Evolutionary conservation across 1,140 invertebrate species (phyloP).

Genomic region (Phymastichus coffea): DNA sequence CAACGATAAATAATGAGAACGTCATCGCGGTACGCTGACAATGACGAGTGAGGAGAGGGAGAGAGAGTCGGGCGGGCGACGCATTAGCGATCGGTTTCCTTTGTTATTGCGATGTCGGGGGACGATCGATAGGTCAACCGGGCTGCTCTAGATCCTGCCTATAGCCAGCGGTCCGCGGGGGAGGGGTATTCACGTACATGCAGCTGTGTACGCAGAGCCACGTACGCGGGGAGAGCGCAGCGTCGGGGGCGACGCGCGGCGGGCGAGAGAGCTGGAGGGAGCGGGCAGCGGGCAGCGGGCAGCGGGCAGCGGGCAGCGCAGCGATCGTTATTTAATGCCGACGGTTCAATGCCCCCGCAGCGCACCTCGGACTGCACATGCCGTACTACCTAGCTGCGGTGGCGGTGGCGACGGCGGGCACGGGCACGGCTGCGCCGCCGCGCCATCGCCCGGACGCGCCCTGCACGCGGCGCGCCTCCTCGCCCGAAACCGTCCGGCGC

Average conservation of each 20-base stretch:
- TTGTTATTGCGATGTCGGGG: too few relatives aligned
- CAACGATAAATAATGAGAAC: too few relatives aligned
- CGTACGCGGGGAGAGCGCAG: background rate
- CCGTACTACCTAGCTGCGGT: slow-evolving; percentile 23
- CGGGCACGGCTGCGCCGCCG: too few relatives aligned
- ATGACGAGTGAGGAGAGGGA: too few relatives aligned
- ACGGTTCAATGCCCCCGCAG: slow-evolving; percentile 29
- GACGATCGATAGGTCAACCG: too few relatives aligned
- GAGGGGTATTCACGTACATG: background rate
- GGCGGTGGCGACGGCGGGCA: slow-evolving; percentile 29
- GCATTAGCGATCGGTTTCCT: too few relatives aligned
- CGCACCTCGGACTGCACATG: slow-evolving; percentile 35
- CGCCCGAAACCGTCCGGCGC: slow-evolving; percentile 40
- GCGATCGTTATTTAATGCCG: too few relatives aligned
- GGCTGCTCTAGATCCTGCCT: too few relatives aligned
- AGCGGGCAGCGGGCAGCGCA: background rate
- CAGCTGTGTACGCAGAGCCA: background rate
- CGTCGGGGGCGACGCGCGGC: background rate
- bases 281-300: background rate
- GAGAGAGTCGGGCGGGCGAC: too few relatives aligned
- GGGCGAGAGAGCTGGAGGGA: background rate
- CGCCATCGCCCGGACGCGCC: slow-evolving; percentile 43
- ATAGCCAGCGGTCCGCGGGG: too few relatives aligned
- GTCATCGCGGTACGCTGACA: too few relatives aligned
- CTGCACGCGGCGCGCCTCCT: slow-evolving; percentile 33